Evolutionary conservation across 2,888 invertebrate species (phyloP).

Genomic region (Noctua janthina): DNA sequence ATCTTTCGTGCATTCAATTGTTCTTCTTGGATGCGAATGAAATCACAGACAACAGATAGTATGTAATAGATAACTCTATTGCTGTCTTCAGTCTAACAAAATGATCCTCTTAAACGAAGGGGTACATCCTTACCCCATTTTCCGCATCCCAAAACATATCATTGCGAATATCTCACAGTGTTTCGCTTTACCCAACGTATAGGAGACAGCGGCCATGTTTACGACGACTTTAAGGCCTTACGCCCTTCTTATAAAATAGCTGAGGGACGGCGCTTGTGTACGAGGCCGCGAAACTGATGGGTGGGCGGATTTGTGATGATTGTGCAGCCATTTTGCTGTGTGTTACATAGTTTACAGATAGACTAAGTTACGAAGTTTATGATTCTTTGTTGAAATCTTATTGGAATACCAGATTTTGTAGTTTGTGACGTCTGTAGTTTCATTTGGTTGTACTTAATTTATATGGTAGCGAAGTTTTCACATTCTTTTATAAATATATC

Average conservation of each 20-base stretch:
- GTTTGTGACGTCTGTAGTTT: not conserved
- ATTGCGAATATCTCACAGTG: constrained; percentile 37
- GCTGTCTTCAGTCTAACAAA: constrained; percentile 20
- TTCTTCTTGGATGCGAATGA: not conserved
- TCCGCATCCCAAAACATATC: constrained; percentile 34
- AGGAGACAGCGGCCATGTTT: constrained; percentile 71
- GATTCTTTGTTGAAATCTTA: not conserved
- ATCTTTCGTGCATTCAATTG: not conserved
- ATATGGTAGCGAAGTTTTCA: not conserved
- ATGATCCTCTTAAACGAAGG: not conserved
- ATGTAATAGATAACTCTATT: not conserved
- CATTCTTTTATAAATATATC: not conserved
- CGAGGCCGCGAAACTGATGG: constrained; percentile 46
- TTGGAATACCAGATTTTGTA: not conserved
- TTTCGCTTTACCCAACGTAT: constrained; percentile 36
- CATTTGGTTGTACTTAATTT: not conserved
- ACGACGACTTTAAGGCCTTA: constrained; percentile 59
- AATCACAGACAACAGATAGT: not conserved
- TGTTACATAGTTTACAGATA: not conserved
- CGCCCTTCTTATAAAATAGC: constrained; percentile 57
- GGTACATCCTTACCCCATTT: constrained; percentile 15
- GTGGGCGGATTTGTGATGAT: constrained; percentile 48
- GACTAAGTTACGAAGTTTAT: not conserved
- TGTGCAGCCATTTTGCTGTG: constrained; percentile 2
- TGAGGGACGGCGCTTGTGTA: constrained; percentile 28